Evolutionary conservation across 2,113 vertebrate species (phyloP).

Genomic region (Merops nubicus): DNA sequence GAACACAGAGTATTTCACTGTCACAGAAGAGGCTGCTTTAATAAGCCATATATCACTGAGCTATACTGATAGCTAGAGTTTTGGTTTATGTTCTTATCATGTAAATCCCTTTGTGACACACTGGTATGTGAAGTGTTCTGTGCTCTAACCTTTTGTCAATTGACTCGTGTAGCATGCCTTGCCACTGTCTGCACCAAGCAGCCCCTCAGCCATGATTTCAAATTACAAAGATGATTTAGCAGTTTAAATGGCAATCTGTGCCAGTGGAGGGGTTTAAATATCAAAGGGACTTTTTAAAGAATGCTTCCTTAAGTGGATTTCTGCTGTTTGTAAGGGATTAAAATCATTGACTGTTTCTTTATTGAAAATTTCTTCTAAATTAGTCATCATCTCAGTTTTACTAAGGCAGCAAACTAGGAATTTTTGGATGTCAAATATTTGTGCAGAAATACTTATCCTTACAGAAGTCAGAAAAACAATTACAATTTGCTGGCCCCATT

Average conservation of each 20-base stretch:
- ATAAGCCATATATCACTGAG: background rate
- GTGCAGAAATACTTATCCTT: background rate
- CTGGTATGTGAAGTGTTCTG: background rate
- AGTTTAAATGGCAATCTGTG: background rate
- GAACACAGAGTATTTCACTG: background rate
- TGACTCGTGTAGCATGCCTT: background rate
- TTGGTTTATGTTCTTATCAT: background rate
- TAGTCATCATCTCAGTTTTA: background rate
- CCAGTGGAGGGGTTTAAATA: background rate
- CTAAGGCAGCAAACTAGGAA: background rate
- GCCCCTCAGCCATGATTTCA: background rate
- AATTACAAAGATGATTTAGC: background rate
- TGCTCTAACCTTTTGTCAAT: background rate
- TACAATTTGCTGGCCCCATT: background rate
- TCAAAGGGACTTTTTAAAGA: background rate
- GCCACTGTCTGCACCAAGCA: background rate
- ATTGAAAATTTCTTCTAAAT: background rate
- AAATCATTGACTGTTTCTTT: background rate
- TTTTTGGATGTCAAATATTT: background rate
- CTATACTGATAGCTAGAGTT: background rate
- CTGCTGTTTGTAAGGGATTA: background rate
- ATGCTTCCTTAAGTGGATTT: slow-evolving; percentile 1
- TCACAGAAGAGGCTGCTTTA: background rate
- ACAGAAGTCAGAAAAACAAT: background rate
- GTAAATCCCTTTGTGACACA: background rate